A percentile compares a stretch with the other conserved stretches of the same genome.
Evolutionary conservation across 2,797 vertebrate species (phyloP).

Genomic region (Amphiprion clarkii): DNA sequence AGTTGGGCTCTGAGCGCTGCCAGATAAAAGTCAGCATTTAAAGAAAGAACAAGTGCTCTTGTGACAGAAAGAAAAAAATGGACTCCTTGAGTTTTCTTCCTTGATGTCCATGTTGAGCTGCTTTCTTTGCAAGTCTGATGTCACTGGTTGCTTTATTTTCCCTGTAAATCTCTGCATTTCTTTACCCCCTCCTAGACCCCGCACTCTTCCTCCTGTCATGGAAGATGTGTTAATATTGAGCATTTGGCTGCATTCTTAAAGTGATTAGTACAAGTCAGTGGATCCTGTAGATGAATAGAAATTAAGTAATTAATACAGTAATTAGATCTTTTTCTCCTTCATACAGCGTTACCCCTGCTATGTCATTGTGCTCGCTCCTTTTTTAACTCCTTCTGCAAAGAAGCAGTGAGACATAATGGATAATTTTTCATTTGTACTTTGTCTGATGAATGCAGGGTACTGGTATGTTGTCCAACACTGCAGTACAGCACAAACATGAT

Average conservation of each 20-base stretch:
- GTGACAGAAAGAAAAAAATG: constrained; percentile 22
- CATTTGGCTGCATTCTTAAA: constrained; percentile 78
- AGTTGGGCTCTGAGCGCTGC: constrained; percentile 48
- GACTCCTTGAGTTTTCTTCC: constrained; percentile 33
- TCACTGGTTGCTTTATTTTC: constrained; percentile 75
- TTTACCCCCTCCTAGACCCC: constrained; percentile 53
- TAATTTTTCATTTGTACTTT: constrained; percentile 36
- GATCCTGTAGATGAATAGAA: constrained; percentile 82
- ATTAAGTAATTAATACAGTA: constrained; percentile 84
- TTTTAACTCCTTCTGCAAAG: constrained; percentile 35
- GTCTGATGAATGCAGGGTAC: constrained; percentile 22
- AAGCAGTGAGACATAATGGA: constrained; percentile 38
- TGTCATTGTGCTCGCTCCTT: constrained; percentile 61
- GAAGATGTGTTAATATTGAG: constrained; percentile 84
- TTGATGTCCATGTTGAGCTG: constrained; percentile 49
- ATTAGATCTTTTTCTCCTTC: constrained; percentile 76
- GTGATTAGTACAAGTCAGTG: constrained; percentile 80
- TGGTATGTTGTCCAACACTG: constrained; percentile 43
- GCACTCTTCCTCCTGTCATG: constrained; percentile 70
- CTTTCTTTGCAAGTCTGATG: constrained; percentile 62
- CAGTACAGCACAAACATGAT: neutral
- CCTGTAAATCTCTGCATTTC: constrained; percentile 70
- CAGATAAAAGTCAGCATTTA: constrained; percentile 52
- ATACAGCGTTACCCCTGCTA: constrained; percentile 63
- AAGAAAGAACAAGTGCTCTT: constrained; percentile 50